phyloP scores from a whole-genome alignment of 1,140 invertebrate species.

The Drosophila arizonae region DNA sequence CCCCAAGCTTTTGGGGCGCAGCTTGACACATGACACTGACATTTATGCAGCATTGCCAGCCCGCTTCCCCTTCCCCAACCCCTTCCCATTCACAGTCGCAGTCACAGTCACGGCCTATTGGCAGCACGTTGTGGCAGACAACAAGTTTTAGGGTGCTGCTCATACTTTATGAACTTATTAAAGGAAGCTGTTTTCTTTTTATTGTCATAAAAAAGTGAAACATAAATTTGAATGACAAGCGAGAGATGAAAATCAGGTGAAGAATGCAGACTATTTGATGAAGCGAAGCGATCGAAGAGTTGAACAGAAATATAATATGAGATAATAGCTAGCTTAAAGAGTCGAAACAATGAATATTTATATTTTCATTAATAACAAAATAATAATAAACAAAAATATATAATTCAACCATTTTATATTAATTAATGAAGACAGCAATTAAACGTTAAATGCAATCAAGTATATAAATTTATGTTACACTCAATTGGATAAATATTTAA shows the following conservation, averaged over 20 bases:
- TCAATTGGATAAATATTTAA: too few species aligned
- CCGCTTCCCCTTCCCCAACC: constrained; percentile 14
- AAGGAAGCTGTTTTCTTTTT: constrained; percentile 49
- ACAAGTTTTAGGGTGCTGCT: constrained; percentile 26
- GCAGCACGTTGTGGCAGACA: constrained; percentile 24
- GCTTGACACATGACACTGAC: constrained; percentile 55
- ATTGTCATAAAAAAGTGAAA: constrained; percentile 32
- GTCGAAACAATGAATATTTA: too few species aligned
- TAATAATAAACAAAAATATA: too few species aligned
- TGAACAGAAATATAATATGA: too few species aligned
- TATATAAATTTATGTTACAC: too few species aligned
- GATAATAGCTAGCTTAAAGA: too few species aligned
- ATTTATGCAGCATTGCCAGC: constrained; percentile 48
- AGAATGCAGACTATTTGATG: constrained; percentile 17
- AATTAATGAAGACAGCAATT: too few species aligned
- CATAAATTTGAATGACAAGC: constrained; percentile 39
- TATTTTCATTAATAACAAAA: too few species aligned
- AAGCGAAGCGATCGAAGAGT: too few species aligned
- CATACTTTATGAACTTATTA: constrained; percentile 46
- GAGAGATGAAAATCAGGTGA: constrained; percentile 49
- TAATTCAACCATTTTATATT: too few species aligned
- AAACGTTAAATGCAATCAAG: too few species aligned
- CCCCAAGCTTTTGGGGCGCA: constrained; percentile 18
- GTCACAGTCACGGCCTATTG: constrained; percentile 48
- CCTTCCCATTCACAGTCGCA: constrained; percentile 14